Evolutionary conservation across 1,140 invertebrate genomes (phyloP).

Genomic region (Papilio xuthus): DNA sequence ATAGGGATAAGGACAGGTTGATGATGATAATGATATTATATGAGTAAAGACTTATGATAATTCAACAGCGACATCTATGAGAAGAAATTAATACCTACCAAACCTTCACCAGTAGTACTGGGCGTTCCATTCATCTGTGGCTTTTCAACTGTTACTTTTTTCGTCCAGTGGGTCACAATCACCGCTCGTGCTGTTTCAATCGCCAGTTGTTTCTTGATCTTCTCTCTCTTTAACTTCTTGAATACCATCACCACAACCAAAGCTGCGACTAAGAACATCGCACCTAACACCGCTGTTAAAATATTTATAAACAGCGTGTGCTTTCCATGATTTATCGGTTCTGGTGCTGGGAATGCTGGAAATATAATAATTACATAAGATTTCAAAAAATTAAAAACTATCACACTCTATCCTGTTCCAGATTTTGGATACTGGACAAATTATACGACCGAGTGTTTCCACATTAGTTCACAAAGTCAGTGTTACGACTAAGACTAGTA

Average conservation of each 20-base stretch:
- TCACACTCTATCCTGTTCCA: too few relatives aligned
- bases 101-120: constrained; percentile 82
- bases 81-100: constrained; percentile 78
- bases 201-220: constrained; percentile 88
- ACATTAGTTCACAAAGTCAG: neutral
- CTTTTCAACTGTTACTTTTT: constrained; percentile 94
- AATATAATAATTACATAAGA: constrained; percentile 42
- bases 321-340: constrained; percentile 74
- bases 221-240: constrained; percentile 84
- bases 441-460: neutral
- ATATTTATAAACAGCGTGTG: constrained; percentile 83
- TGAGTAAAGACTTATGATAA: too few relatives aligned
- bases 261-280: constrained; percentile 84
- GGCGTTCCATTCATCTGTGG: constrained; percentile 83
- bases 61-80: too few relatives aligned
- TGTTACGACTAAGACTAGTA: neutral
- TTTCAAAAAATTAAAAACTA: constrained; percentile 28
- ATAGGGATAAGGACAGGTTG: too few relatives aligned
- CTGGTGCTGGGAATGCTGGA: constrained; percentile 73
- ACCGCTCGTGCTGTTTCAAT: constrained; percentile 89
- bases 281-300: constrained; percentile 82
- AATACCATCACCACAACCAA: constrained; percentile 83
- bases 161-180: constrained; percentile 92
- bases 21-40: too few relatives aligned
- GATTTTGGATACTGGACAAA: too few relatives aligned